These are phyloP conservation scores for Caranx melampygus DNA, from an alignment of 2,113 vertebrate species.

Conservation along the genomic window DNA sequence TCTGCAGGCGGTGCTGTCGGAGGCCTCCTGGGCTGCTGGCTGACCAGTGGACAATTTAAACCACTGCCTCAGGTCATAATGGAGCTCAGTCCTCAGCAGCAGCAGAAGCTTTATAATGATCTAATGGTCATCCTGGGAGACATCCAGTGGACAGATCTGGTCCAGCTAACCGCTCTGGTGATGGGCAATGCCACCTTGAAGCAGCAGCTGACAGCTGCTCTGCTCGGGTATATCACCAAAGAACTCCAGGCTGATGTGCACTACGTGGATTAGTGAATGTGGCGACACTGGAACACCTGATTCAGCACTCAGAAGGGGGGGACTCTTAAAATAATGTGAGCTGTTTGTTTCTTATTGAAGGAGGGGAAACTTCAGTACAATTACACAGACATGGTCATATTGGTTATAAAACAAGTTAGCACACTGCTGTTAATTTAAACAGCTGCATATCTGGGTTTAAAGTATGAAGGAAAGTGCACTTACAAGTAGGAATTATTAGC, in stretches of 20 bases:
- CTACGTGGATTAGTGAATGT: conserved; percentile 82
- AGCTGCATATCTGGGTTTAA: not conserved
- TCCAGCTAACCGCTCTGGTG: conserved; percentile 87
- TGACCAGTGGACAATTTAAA: conserved; percentile 88
- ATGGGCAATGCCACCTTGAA: conserved; percentile 85
- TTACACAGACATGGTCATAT: not conserved
- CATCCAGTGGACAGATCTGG: conserved; percentile 88
- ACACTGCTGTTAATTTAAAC: not conserved
- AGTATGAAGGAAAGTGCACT: conserved; percentile 21
- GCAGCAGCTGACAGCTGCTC: conserved; percentile 82
- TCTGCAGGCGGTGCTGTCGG: conserved; percentile 89
- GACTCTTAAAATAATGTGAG: conserved; percentile 3
- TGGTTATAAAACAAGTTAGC: not conserved
- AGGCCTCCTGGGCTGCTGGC: conserved; percentile 90
- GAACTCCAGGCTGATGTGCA: conserved; percentile 87
- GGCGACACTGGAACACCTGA: not conserved
- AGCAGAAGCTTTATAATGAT: conserved; percentile 84
- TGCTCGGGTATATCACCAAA: conserved; percentile 85
- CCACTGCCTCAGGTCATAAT: conserved; percentile 91
- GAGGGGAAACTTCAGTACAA: not conserved
- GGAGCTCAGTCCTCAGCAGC: conserved; percentile 87
- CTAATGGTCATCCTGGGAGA: conserved; percentile 77
- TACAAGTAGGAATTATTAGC: not conserved
- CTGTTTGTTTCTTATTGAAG: conserved; percentile 2
- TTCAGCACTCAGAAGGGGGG: not conserved